These are phyloP conservation scores for Apodemia zela DNA, from an alignment of 2,888 invertebrate species.

Conservation along the genomic window DNA sequence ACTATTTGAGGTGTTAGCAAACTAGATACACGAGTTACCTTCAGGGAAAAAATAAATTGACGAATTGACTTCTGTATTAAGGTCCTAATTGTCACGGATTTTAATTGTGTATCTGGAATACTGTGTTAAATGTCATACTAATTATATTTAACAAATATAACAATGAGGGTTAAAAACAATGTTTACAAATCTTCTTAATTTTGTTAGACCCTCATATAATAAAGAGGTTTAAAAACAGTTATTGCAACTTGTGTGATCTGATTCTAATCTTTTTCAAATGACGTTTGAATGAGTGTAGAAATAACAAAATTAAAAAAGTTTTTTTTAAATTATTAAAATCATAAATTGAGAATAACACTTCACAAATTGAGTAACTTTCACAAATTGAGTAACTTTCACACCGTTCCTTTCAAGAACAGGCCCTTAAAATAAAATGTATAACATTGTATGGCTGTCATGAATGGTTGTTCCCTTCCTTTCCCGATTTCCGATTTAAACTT, in stretches of 20 bases:
- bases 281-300: not conserved
- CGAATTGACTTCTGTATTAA: too few species aligned
- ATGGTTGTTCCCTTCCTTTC: not conserved
- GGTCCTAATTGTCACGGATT: too few species aligned
- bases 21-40: too few species aligned
- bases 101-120: too few species aligned
- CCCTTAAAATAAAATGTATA: not conserved
- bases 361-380: not conserved
- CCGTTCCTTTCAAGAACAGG: slow-evolving; percentile 1
- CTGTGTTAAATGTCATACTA: too few species aligned
- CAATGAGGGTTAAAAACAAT: too few species aligned
- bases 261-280: not conserved
- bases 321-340: not conserved
- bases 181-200: too few species aligned
- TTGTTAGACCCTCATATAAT: too few species aligned
- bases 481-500: not conserved
- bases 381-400: not conserved
- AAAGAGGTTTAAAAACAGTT: too few species aligned
- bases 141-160: too few species aligned
- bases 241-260: not conserved
- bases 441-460: not conserved
- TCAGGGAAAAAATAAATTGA: too few species aligned
- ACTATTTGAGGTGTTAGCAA: not conserved
- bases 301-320: not conserved
- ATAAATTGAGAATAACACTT: not conserved